Evolutionary conservation across 2,888 invertebrate genomes (phyloP).

Genomic region (Barypeithes pellucidus): DNA sequence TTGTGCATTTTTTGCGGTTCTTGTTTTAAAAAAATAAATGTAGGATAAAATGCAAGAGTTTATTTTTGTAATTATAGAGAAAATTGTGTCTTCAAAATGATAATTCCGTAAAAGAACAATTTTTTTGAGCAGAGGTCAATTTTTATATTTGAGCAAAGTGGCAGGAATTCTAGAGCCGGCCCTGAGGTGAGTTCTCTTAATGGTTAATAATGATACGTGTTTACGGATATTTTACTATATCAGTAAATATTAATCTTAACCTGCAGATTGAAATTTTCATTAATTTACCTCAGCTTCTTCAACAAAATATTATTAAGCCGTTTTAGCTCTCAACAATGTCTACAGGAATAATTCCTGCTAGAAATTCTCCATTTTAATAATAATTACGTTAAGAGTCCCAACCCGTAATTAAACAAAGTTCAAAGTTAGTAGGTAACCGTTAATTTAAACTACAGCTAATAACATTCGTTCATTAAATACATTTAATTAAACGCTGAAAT

Average conservation of each 20-base stretch:
- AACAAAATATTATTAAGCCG: conserved; percentile 5
- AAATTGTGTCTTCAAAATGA: too few species aligned
- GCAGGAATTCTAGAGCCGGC: too few species aligned
- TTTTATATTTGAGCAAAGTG: too few species aligned
- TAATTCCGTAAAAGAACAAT: too few species aligned
- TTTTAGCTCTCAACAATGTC: conserved; percentile 23
- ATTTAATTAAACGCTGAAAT: conserved; percentile 31
- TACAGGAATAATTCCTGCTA: conserved; percentile 28
- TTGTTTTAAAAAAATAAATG: too few species aligned
- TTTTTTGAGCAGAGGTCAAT: too few species aligned
- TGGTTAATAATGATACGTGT: too few species aligned
- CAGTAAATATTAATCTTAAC: conserved; percentile 1
- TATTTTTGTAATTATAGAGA: too few species aligned
- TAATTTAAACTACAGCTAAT: conserved; percentile 35
- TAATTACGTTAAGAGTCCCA: conserved; percentile 29
- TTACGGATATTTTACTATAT: too few species aligned
- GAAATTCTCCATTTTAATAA: conserved; percentile 24
- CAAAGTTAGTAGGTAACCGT: conserved; percentile 30
- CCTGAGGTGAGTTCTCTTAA: too few species aligned
- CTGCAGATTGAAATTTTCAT: conserved; percentile 5
- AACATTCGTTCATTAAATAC: conserved; percentile 39
- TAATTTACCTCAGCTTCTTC: conserved; percentile 10
- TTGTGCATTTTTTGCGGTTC: too few species aligned
- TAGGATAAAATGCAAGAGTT: too few species aligned
- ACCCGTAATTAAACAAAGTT: conserved; percentile 26